These are phyloP conservation scores for Gymnarchus niloticus DNA, from an alignment of 2,113 vertebrate genomes.

Conservation along the genomic window DNA sequence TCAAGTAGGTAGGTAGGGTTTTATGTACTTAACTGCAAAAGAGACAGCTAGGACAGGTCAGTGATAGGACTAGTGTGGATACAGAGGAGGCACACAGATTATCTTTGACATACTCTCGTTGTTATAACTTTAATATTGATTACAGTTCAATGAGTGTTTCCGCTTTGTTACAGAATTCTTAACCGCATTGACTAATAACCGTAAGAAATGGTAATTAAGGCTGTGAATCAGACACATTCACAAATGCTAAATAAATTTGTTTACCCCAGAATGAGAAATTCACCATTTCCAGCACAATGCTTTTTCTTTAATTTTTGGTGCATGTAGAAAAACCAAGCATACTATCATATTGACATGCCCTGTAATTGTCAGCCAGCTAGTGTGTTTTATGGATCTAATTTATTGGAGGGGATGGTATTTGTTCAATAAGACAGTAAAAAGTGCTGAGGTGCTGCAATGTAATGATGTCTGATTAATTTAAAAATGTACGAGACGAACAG, in stretches of 20 bases:
- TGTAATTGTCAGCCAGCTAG: conserved; percentile 35
- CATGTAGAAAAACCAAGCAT: conserved; percentile 28
- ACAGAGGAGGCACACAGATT: not conserved
- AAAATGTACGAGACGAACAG: conserved; percentile 25
- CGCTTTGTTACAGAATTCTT: not conserved
- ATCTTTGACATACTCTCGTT: not conserved
- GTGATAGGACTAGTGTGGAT: not conserved
- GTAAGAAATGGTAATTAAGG: not conserved
- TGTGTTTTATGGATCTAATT: conserved; percentile 35
- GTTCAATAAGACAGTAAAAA: conserved; percentile 26
- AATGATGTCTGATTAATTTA: conserved; percentile 21
- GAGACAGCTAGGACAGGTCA: not conserved
- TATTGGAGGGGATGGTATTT: conserved; percentile 41
- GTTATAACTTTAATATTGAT: not conserved
- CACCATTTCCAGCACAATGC: conserved; percentile 40
- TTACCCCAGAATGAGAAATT: conserved; percentile 22
- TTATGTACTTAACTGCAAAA: not conserved
- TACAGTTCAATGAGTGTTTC: not conserved
- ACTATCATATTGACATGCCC: conserved; percentile 29
- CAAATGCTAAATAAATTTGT: not conserved
- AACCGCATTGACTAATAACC: not conserved
- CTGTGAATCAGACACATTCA: not conserved
- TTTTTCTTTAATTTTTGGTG: conserved; percentile 21
- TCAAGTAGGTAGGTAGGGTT: not conserved
- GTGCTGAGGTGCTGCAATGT: conserved; percentile 17